Percentiles rank a stretch among this genome's conserved stretches.
These are phyloP conservation scores for Tauraco erythrolophus DNA, from an alignment of 2,113 vertebrate genomes.

Conservation along the genomic window DNA sequence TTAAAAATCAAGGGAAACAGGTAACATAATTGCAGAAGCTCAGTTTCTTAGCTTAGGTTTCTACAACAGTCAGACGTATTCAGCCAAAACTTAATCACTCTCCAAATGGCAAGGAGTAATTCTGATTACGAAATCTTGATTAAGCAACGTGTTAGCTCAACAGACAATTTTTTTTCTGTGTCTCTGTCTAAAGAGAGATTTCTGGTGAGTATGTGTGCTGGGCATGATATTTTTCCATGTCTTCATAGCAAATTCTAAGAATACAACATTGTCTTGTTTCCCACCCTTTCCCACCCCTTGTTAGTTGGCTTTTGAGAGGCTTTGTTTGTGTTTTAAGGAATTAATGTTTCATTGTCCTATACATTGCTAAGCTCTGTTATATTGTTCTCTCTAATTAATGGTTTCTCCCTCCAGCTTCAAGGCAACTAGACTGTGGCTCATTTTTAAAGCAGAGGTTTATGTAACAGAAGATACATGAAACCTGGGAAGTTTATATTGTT, in stretches of 20 bases:
- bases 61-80: not conserved
- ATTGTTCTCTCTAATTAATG: not conserved
- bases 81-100: not conserved
- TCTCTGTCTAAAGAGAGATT: not conserved
- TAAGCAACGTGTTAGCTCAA: conserved; percentile 5
- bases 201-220: not conserved
- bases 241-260: not conserved
- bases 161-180: not conserved
- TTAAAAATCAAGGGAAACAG: not conserved
- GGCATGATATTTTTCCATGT: conserved; percentile 8
- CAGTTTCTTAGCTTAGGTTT: not conserved
- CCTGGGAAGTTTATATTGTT: not conserved
- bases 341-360: not conserved
- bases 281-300: not conserved
- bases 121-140: conserved; percentile 34
- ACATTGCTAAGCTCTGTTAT: not conserved
- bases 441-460: not conserved
- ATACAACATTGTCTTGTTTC: not conserved
- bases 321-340: not conserved
- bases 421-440: not conserved
- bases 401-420: not conserved
- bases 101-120: not conserved
- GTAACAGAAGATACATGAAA: not conserved
- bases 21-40: not conserved
- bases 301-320: not conserved